Percentiles rank a stretch among this genome's conserved stretches.
Evolutionary conservation across 2,888 invertebrate genomes (phyloP).

Genomic region (Heterodera filipjevi): DNA sequence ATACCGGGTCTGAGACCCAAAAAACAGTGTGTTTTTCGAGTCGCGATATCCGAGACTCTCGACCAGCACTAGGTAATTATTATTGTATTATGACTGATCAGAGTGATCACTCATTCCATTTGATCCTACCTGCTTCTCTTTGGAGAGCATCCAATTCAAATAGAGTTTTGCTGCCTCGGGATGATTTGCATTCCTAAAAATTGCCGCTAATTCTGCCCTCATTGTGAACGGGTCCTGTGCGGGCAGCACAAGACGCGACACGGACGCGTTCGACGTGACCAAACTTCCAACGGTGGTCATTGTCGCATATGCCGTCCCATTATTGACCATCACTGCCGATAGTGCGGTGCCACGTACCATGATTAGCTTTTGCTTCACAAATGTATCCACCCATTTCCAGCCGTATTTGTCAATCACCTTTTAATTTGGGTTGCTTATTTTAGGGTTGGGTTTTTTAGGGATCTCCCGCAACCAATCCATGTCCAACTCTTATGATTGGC

Average conservation of each 20-base stretch:
- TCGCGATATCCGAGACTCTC: too few relatives aligned
- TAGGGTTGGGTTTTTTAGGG: neutral
- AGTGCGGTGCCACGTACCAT: neutral
- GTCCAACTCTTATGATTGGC: neutral
- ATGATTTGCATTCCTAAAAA: neutral
- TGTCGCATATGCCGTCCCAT: neutral
- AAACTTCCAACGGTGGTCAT: neutral
- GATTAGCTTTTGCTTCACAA: neutral
- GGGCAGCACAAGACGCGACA: neutral
- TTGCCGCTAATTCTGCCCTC: conserved; percentile 3
- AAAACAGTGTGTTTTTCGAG: too few relatives aligned
- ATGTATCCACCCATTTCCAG: neutral
- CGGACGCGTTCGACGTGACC: neutral
- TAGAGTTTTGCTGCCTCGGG: conserved; percentile 8
- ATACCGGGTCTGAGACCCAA: too few relatives aligned
- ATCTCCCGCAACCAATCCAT: neutral
- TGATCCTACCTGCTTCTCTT: neutral
- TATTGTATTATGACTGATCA: neutral
- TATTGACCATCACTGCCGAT: neutral
- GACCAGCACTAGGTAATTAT: neutral
- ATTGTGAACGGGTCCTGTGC: neutral
- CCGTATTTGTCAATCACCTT: conserved; percentile 6
- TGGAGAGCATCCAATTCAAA: neutral
- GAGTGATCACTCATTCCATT: too few relatives aligned
- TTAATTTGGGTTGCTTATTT: neutral